phyloP scores from a whole-genome alignment of 2,113 vertebrate species.

The Anser brachyrhynchus region DNA sequence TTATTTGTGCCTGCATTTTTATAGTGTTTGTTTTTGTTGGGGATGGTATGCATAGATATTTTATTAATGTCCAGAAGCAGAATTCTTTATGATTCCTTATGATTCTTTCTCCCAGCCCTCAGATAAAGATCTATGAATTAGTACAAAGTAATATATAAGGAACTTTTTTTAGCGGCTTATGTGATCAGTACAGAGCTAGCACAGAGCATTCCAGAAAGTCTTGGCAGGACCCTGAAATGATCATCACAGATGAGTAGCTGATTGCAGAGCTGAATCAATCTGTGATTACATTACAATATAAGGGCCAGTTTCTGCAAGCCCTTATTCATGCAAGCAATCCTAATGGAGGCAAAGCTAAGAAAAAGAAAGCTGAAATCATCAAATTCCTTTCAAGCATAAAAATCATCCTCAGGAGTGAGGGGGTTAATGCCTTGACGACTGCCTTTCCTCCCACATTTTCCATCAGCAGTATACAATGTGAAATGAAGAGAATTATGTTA shows the following conservation, averaged over 20 bases:
- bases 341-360: conserved; percentile 30
- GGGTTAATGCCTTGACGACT: conserved; percentile 56
- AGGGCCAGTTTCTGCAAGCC: conserved; percentile 37
- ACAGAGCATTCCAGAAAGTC: conserved; percentile 47
- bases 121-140: background rate
- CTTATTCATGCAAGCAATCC: conserved; percentile 5
- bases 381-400: conserved; percentile 63
- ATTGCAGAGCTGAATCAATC: conserved; percentile 66
- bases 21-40: background rate
- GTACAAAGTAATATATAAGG: background rate
- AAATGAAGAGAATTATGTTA: conserved; percentile 70
- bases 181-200: conserved; percentile 1
- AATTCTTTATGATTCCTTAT: background rate
- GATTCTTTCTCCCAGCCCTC: background rate
- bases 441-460: conserved; percentile 8
- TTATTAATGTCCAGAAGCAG: background rate
- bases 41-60: background rate
- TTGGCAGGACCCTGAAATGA: conserved; percentile 50
- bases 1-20: background rate
- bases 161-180: background rate
- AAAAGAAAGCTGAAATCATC: conserved; percentile 42
- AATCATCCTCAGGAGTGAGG: conserved; percentile 36
- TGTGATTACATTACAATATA: conserved; percentile 67
- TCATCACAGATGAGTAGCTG: conserved; percentile 45
- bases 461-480: conserved; percentile 24